These are phyloP conservation scores for Tetragonisca angustula DNA, from an alignment of 2,888 invertebrate genomes.

Conservation along the genomic window DNA sequence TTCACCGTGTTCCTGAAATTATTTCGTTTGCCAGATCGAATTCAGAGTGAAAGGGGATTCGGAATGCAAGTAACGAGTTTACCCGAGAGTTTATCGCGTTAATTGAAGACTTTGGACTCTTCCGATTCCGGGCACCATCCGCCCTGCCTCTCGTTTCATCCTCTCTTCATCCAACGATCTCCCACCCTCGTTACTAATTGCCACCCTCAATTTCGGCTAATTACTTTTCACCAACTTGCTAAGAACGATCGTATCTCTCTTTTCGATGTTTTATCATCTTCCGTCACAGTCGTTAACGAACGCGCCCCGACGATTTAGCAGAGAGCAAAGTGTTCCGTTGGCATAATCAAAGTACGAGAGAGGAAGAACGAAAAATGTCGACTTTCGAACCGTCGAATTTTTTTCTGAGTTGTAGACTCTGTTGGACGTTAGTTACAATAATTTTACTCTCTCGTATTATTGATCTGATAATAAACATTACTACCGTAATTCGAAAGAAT, in stretches of 20 bases:
- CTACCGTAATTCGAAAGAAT: neutral
- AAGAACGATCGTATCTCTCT: conserved; percentile 11
- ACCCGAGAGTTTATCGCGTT: conserved; percentile 63
- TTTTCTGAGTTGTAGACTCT: too few species aligned
- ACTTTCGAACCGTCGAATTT: too few species aligned
- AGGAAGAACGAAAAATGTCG: too few species aligned
- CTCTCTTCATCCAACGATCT: neutral
- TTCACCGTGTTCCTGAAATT: neutral
- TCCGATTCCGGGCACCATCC: conserved; percentile 44
- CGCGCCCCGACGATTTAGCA: neutral
- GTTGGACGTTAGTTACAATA: neutral
- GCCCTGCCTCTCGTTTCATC: neutral
- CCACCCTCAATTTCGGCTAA: conserved; percentile 72
- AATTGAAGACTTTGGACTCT: conserved; percentile 70
- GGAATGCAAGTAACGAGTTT: conserved; percentile 49
- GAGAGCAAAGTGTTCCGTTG: neutral
- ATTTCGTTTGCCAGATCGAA: conserved; percentile 23
- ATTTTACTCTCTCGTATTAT: neutral
- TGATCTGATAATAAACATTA: neutral
- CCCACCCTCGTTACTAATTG: conserved; percentile 59
- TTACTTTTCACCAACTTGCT: conserved; percentile 70
- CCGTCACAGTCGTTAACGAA: neutral
- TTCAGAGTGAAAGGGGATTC: conserved; percentile 12
- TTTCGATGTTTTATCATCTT: conserved; percentile 29
- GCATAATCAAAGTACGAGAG: neutral